phyloP scores from a whole-genome alignment of 2,113 vertebrate genomes.

The Solea solea region DNA sequence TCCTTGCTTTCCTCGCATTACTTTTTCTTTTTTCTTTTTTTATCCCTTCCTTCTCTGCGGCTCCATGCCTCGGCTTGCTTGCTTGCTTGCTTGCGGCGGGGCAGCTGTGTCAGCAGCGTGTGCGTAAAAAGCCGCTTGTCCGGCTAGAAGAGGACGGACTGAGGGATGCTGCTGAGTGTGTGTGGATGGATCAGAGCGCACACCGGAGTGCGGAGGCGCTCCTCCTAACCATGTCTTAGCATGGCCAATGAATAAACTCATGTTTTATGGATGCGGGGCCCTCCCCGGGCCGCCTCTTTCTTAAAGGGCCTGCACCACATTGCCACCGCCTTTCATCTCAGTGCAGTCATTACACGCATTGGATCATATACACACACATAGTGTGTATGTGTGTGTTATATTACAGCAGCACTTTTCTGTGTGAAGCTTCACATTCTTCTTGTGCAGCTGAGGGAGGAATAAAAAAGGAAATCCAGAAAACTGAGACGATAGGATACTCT shows the following conservation, averaged over 20 bases:
- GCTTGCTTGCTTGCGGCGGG: conserved; percentile 1
- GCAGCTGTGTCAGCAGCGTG: conserved; percentile 41
- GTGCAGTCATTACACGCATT: conserved; percentile 17
- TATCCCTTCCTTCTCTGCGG: conserved; percentile 22
- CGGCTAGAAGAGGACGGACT: background rate
- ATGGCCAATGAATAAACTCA: conserved; percentile 69
- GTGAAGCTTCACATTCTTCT: too few relatives aligned
- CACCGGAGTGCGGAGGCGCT: conserved; percentile 60
- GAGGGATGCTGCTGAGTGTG: conserved; percentile 35
- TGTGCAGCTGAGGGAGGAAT: conserved; percentile 5
- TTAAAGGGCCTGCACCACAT: conserved; percentile 70
- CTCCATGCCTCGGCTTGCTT: conserved; percentile 45
- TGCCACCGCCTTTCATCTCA: conserved; percentile 56
- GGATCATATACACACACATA: conserved; percentile 3
- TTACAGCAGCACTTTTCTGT: background rate
- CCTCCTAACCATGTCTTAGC: conserved; percentile 53
- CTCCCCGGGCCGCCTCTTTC: conserved; percentile 49
- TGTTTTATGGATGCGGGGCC: conserved; percentile 72
- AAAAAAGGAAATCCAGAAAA: too few relatives aligned
- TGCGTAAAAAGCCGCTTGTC: background rate
- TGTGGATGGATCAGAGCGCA: conserved; percentile 36
- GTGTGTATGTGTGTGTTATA: background rate
- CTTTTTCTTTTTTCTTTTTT: conserved; percentile 7
- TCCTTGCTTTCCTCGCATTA: background rate
- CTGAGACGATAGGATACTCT: too few relatives aligned